Base-by-base conservation (phyloP, 35 echinoderm and acorn worm species). In the Apostichopus japonicus region DNA sequence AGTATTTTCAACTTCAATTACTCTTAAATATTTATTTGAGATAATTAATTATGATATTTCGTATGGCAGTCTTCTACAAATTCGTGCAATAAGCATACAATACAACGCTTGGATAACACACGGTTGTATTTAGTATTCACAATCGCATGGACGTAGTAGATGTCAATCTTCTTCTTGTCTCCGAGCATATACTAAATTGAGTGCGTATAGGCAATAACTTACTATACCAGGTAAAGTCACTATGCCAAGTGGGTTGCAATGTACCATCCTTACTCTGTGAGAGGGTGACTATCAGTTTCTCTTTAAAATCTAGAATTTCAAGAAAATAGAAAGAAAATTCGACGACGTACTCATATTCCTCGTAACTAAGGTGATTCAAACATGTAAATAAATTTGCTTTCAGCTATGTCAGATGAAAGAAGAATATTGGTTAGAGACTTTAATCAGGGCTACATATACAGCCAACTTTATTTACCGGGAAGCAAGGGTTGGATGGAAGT, bases 181-280 rank as follows among this genome's bases (percentile, higher is more conserved):
- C 8, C 16, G 62, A 11, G 16, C 9, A 1, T 65, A 11, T 65
- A 65, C 8, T 65, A 16, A 65, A 65, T 65, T 65, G 9, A 65
- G 62, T 16, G 16, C 16, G 62, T 16, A 65, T 11, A 65, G 16
- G 62, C 9, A 16, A 16, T 0, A 83, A 4, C 79, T 83, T 53
- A 83, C 79, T 33, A 55, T 83, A 54, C 79, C 79, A 83, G 8
- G 54, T 55, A 83, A 83, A 55, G 52, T 54, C 79, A 55, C 19
- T 17, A 17, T 83, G 54, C 79, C 51, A 52, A 6, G 54, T 54
- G 2, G 79, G 79, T 24, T 53, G 16, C 24, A 16, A 10, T 33
- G 27, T 33, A 13, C n/a, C 79, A 15, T 83, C 24, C 6, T 83
- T n/a, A 15, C 79, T 51, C 10, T 33, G 54, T 19, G 79, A 15